Evolutionary conservation across 2,888 invertebrate species (phyloP), one percentile per base, ranked within the genome.

Genomic region (Scrobipalpa costella): DNA sequence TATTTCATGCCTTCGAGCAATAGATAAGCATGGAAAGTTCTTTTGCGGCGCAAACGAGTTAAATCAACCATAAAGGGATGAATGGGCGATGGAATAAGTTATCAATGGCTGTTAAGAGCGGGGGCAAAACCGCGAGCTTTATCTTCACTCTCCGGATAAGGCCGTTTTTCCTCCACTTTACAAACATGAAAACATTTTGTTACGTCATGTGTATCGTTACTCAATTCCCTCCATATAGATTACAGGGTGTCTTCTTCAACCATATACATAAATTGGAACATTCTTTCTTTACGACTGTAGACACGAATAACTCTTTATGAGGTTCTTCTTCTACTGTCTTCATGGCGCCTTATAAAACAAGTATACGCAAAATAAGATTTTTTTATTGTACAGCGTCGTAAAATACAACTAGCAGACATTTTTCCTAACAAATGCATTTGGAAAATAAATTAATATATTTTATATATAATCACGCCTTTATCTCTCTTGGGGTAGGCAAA

Each of bases 51-150:
- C 78, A 84, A 85, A 84, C 82, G 85, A 84, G 86, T 86, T 85
- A 85, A 86, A 82, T 86, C 83, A 81, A 78, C 85, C 84, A 86
- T 86, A 88, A 86, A 86, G 86, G 84, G 72, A 74, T 71, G 80
- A 83, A 86, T 85, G 83, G 84, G 83, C 78, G 81, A 78, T 77
- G 76, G 83, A 85, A 84, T 84, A 86, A 86, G 84, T 86, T 86
- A 87, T 86, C 85, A 86, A 85, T 80, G 83, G 85, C 82, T 83
- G 83, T 83, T 84, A 84, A 75, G 80, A 79, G 72, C 73, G 57
- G 57, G 77, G 72, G 78, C 27, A 27, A 71, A 77, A 75, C 76
- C 75, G 71, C 69, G 78, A 83, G 81, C 13, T 60, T 86, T 85
- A 85, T 86, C 84, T 79, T 73, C 70, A 27, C 27, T 27, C 27